A percentile compares a stretch with the other conserved stretches of the same genome.
These are phyloP conservation scores for Malurus alboscapulatus DNA, from an alignment of 2,113 vertebrate genomes.

Conservation along the genomic window DNA sequence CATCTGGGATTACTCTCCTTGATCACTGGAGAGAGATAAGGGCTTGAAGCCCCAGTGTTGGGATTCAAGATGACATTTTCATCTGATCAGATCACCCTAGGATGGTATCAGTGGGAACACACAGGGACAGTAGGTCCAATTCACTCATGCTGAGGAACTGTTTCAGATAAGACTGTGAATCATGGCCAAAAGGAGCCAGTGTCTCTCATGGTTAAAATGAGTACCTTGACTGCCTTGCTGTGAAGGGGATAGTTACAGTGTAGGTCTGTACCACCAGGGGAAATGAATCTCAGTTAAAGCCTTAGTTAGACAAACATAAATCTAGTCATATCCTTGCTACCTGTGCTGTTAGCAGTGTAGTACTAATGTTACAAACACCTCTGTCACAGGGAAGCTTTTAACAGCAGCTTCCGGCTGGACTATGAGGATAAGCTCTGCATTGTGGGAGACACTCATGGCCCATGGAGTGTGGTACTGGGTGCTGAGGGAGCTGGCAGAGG, in stretches of 20 bases:
- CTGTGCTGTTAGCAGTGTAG: not conserved
- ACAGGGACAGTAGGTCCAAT: not conserved
- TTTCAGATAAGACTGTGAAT: not conserved
- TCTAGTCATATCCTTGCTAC: not conserved
- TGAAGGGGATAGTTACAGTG: not conserved
- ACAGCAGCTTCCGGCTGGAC: not conserved
- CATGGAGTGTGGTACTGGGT: not conserved
- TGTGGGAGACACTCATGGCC: not conserved
- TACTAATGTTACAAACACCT: not conserved
- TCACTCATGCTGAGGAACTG: not conserved
- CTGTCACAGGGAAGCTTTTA: not conserved
- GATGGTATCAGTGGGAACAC: not conserved
- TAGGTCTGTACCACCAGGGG: not conserved
- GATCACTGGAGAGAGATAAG: not conserved
- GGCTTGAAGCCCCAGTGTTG: not conserved
- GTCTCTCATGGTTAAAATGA: not conserved
- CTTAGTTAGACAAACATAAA: not conserved
- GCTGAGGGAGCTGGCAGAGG: not conserved
- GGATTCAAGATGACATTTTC: not conserved
- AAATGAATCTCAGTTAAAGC: not conserved
- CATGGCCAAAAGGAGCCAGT: not conserved
- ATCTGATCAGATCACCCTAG: not conserved
- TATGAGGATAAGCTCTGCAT: not conserved
- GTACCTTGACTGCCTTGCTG: not conserved
- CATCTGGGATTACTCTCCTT: not conserved